A percentile compares a stretch with the other conserved stretches of the same genome.
Conservation (phyloP, 2,113 vertebrate genomes). For the Picathartes gymnocephalus region DNA sequence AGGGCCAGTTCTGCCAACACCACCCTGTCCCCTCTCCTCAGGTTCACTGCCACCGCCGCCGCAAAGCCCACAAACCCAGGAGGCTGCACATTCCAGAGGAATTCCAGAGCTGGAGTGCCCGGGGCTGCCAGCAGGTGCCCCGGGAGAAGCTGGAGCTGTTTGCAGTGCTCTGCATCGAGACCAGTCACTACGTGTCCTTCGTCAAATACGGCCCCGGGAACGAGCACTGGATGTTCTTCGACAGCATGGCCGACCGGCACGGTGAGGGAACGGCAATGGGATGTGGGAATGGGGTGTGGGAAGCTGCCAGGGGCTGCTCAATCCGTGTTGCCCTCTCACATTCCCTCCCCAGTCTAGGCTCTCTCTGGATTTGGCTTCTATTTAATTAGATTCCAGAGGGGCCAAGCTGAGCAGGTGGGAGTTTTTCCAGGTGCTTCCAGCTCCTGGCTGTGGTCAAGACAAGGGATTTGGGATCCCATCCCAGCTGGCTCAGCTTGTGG, state of each 20-base stretch:
- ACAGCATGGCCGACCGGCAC: constrained; percentile 89
- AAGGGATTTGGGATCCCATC: not conserved
- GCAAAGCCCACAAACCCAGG: constrained; percentile 51
- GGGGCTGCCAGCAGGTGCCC: constrained; percentile 10
- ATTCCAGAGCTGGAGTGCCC: not conserved
- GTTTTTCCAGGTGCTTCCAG: not conserved
- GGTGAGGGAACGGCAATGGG: constrained; percentile 25
- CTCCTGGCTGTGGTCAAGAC: not conserved
- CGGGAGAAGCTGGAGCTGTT: constrained; percentile 85
- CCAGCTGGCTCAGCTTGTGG: not conserved
- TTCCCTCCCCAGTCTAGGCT: not conserved
- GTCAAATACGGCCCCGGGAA: constrained; percentile 78
- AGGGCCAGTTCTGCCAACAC: not conserved
- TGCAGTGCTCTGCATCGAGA: constrained; percentile 89
- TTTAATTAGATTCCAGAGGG: not conserved
- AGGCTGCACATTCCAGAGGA: constrained; percentile 67
- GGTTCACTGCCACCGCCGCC: constrained; percentile 78
- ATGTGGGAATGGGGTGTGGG: not conserved
- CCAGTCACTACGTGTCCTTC: constrained; percentile 90
- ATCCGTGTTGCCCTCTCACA: not conserved
- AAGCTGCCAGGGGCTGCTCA: not conserved
- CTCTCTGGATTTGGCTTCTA: not conserved
- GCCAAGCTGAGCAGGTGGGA: not conserved
- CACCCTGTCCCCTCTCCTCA: not conserved
- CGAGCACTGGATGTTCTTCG: constrained; percentile 88